Percentiles rank a stretch among this genome's conserved stretches.
phyloP scores from a whole-genome alignment of 2,797 vertebrate species.

The Oreonectes daqikongensis region DNA sequence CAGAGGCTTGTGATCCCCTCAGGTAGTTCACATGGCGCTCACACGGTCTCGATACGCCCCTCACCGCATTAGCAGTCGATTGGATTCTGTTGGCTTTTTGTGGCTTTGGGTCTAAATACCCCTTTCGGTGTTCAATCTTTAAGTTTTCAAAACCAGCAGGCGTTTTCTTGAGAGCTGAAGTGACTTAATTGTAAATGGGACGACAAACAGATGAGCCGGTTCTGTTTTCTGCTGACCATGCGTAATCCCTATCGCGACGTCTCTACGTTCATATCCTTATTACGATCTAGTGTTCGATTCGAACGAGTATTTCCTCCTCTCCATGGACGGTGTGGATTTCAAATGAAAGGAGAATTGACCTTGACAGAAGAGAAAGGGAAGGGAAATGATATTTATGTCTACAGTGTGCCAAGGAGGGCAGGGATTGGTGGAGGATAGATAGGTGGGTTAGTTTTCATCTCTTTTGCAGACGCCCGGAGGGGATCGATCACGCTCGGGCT shows the following conservation, averaged over 20 bases:
- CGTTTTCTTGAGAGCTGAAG: too few species aligned
- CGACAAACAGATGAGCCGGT: neutral
- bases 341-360: slow-evolving; percentile 41
- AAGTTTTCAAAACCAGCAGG: too few species aligned
- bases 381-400: slow-evolving; percentile 43
- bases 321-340: slow-evolving; percentile 32
- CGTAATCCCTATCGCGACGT: slow-evolving; percentile 1
- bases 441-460: slow-evolving; percentile 34
- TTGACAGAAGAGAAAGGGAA: slow-evolving; percentile 38
- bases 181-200: neutral
- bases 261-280: slow-evolving; percentile 25
- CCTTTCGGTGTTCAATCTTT: too few species aligned
- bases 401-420: neutral
- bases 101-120: neutral
- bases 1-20: slow-evolving; percentile 7
- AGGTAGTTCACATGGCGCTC: slow-evolving; percentile 12
- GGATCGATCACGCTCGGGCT: slow-evolving; percentile 33
- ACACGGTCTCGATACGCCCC: neutral
- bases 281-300: slow-evolving; percentile 26
- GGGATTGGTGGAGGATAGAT: slow-evolving; percentile 13
- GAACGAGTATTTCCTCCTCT: slow-evolving; percentile 29
- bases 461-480: slow-evolving; percentile 8
- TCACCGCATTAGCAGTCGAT: slow-evolving; percentile 22
- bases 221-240: slow-evolving; percentile 29
- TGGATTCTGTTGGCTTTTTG: neutral